These are phyloP conservation scores for Hydractinia symbiolongicarpus DNA, from an alignment of 30 jellyfish, hydroid and myxozoan genomes.

Conservation along the genomic window DNA sequence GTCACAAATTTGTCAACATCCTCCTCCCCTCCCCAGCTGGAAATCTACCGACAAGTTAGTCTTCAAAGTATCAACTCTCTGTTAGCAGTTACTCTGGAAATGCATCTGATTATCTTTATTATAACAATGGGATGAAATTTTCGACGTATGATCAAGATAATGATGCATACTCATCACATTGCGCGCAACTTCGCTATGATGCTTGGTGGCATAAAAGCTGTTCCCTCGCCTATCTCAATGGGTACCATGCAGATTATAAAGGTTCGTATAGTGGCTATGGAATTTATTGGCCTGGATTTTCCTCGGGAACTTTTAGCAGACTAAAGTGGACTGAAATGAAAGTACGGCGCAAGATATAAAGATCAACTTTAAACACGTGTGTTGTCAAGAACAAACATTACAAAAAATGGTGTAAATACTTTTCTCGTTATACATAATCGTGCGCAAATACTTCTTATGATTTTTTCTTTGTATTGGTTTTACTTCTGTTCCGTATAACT, in stretches of 20 bases:
- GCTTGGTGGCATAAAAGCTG: constrained; percentile 7
- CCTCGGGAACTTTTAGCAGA: not conserved
- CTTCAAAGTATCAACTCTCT: not conserved
- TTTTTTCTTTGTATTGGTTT: no score
- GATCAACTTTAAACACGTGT: no score
- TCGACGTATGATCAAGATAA: constrained; percentile 15
- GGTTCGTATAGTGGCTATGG: not conserved
- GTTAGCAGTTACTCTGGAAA: constrained; percentile 3
- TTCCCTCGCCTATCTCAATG: not conserved
- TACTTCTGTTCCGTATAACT: no score
- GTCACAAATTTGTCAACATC: no score
- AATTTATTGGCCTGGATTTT: not conserved
- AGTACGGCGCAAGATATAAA: not conserved
- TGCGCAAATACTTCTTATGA: no score
- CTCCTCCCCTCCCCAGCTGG: no score
- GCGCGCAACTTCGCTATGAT: not conserved
- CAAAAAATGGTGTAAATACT: no score
- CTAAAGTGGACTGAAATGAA: constrained; percentile 2
- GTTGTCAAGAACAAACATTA: no score
- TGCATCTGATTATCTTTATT: not conserved
- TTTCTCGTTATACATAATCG: no score
- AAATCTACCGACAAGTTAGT: no score
- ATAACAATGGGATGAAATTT: constrained; percentile 6
- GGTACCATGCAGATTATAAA: not conserved
- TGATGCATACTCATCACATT: constrained; percentile 6